Conservation (phyloP, 2,888 invertebrate genomes). For the Cephalotes varians region DNA sequence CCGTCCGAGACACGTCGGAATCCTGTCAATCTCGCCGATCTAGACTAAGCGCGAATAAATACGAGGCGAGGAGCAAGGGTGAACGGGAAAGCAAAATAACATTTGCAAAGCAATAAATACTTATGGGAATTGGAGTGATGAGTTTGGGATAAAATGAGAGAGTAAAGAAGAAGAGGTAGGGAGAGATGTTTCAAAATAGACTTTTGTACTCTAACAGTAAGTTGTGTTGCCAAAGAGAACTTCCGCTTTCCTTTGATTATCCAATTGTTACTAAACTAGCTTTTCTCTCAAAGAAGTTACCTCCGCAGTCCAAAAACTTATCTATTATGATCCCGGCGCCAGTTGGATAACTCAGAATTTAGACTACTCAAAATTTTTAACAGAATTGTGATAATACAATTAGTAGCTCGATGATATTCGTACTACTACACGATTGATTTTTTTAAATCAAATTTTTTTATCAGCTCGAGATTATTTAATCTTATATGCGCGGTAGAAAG, state of each 20-base stretch:
- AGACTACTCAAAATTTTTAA: neutral
- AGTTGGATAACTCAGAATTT: neutral
- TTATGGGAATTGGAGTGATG: neutral
- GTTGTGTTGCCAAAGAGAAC: too few relatives aligned
- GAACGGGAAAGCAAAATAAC: neutral
- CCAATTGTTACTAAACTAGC: neutral
- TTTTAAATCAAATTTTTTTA: neutral
- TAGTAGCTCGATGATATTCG: neutral
- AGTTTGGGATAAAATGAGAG: neutral
- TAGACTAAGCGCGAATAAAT: constrained; percentile 70
- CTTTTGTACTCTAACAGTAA: constrained; percentile 74
- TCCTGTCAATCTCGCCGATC: constrained; percentile 16
- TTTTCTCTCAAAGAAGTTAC: neutral
- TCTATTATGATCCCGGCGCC: neutral
- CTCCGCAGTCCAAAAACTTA: neutral
- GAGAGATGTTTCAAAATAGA: constrained; percentile 47
- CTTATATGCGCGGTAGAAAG: neutral
- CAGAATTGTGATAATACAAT: neutral
- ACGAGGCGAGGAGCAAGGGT: constrained; percentile 59
- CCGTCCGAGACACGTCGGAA: neutral
- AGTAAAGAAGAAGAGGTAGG: neutral
- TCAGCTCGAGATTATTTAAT: neutral
- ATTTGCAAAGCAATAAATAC: constrained; percentile 51
- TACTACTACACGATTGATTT: neutral
- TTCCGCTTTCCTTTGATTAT: neutral